Conservation (phyloP, 2,797 vertebrate species). For the Hapalemur alaotrensis region DNA sequence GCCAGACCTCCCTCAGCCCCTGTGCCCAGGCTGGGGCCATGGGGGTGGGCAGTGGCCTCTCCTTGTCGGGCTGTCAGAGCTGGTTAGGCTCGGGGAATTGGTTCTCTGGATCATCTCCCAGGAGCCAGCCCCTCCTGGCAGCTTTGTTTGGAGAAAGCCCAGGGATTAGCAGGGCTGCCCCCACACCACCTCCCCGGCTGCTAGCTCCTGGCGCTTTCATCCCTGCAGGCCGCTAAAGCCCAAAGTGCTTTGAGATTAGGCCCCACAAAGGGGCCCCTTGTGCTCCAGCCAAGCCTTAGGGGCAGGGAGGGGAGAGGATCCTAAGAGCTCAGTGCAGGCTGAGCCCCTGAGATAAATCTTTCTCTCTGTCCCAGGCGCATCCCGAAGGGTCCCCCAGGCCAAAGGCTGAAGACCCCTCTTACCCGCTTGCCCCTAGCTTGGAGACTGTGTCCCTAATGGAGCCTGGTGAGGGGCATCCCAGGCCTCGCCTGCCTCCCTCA, state of each 20-base stretch:
- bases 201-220: conserved; percentile 99
- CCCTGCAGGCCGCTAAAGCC: conserved; percentile 99
- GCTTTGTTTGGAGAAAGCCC: conserved; percentile 99
- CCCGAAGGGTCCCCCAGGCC: neutral
- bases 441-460: neutral
- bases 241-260: conserved; percentile 98
- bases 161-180: conserved; percentile 99
- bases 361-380: conserved; percentile 47
- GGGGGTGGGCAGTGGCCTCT: conserved; percentile 67
- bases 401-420: conserved; percentile 18
- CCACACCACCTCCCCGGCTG: conserved; percentile 91
- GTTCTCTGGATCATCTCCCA: conserved; percentile 98
- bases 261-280: conserved; percentile 99
- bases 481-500: neutral
- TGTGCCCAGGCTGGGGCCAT: neutral
- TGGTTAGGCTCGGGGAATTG: conserved; percentile 97
- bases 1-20: neutral
- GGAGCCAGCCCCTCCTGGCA: conserved; percentile 91
- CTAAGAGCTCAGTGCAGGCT: conserved; percentile 82
- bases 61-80: conserved; percentile 98
- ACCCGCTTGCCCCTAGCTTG: neutral
- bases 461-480: neutral
- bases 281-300: conserved; percentile 94
- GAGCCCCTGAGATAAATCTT: conserved; percentile 86
- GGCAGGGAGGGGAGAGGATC: conserved; percentile 86